Evolutionary conservation across 37 sponge, comb jelly and placozoan species (phyloP), one percentile per base, ranked within the genome.

Genomic region (Haliclona indistincta): DNA sequence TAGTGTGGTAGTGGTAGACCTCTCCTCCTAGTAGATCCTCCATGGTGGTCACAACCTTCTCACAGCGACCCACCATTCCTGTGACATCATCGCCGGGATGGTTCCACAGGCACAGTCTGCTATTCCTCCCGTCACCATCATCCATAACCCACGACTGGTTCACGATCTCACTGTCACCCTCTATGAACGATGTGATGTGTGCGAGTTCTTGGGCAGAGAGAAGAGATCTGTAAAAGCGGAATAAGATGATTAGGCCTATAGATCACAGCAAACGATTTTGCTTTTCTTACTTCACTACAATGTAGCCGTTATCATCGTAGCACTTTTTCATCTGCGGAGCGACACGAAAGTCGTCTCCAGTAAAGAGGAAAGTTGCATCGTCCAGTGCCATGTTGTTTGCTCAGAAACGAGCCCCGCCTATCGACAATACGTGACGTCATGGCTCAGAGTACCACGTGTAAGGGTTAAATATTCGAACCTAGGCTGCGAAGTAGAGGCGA

Each of bases 1-100:
- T 96, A 53, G 92, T 89, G 68, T 96, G 96, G 74, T 96, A 96
- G 55, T 96, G 96, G 68, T 96, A 96, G 13, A 92, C 93, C 67
- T 96, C 96, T 55, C 93, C 96, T 34, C 87, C 89, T 37, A 94
- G 71, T 64, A 94, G 70, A 64, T 86, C 64, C 38, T 86, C 89
- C 81, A 81, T 89, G 17, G 96, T 96, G 19, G 81, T 84, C 4
- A 82, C 89, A 33, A 86, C 93, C 66, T 92, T 92, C 77, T 88
- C 81, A 75, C 83, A 85, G 40, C 93, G 63, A 15, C 69, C 86
- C 33, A 89, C 74, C 89, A 96, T 89, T 13, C 93, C 93, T 30
- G 93, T 88, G 56, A 88, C 66, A 56, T 92, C 90, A 26, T 81
- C 49, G 1, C 96, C 93, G 3, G 93, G 87, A 33, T 89, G 77